Evolutionary conservation across 2,797 vertebrate genomes (phyloP).

Genomic region (Melanotaenia maccullochi): DNA sequence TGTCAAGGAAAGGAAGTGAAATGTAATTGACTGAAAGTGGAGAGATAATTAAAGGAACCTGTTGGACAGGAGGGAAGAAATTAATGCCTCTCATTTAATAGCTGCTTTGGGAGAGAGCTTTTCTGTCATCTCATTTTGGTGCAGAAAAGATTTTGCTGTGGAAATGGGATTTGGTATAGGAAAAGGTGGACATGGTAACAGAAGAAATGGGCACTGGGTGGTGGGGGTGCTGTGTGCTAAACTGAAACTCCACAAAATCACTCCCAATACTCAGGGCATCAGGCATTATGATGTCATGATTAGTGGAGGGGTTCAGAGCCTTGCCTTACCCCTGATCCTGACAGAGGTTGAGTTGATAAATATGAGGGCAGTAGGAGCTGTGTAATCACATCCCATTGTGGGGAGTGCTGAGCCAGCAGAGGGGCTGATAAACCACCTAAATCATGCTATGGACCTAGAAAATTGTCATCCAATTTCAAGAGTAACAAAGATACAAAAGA

Average conservation of each 20-base stretch:
- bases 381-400: constrained; percentile 17
- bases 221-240: constrained; percentile 71
- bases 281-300: constrained; percentile 85
- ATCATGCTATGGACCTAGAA: constrained; percentile 60
- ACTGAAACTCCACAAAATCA: constrained; percentile 84
- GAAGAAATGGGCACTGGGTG: constrained; percentile 65
- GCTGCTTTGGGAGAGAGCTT: constrained; percentile 78
- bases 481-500: constrained; percentile 51
- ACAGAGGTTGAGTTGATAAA: constrained; percentile 50
- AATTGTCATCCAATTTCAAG: constrained; percentile 48
- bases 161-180: constrained; percentile 71
- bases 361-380: constrained; percentile 34
- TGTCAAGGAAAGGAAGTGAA: constrained; percentile 86
- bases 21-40: constrained; percentile 87
- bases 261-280: constrained; percentile 86
- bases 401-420: constrained; percentile 50
- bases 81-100: constrained; percentile 83
- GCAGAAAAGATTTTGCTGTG: constrained; percentile 63
- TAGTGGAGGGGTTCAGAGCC: constrained; percentile 81
- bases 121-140: constrained; percentile 69
- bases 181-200: constrained; percentile 60
- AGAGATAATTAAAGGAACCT: constrained; percentile 87
- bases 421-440: constrained; percentile 60
- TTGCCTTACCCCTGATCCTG: constrained; percentile 72
- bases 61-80: constrained; percentile 82